These are phyloP conservation scores for Caenorhabditis remanei DNA, from an alignment of 1,140 invertebrate genomes.

Conservation along the genomic window DNA sequence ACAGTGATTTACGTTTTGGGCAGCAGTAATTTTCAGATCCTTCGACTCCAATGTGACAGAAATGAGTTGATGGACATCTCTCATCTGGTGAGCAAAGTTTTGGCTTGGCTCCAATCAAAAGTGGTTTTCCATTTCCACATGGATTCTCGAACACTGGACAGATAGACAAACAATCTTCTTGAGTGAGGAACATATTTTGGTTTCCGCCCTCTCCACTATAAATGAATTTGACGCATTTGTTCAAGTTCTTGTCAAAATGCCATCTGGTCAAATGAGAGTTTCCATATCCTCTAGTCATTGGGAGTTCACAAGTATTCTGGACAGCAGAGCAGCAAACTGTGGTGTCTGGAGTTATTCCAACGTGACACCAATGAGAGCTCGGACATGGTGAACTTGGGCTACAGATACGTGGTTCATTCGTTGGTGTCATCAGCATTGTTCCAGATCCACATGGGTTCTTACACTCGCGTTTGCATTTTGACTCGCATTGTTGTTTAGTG, in stretches of 20 bases:
- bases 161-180: constrained; percentile 69
- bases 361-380: constrained; percentile 75
- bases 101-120: constrained; percentile 62
- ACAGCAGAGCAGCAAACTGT: constrained; percentile 76
- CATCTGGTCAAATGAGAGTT: constrained; percentile 67
- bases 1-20: constrained; percentile 64
- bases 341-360: constrained; percentile 72
- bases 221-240: constrained; percentile 74
- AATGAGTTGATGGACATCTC: constrained; percentile 68
- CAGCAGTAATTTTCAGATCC: constrained; percentile 65
- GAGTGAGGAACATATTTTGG: constrained; percentile 69
- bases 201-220: constrained; percentile 75
- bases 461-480: constrained; percentile 67
- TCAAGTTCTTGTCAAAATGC: constrained; percentile 69
- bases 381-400: constrained; percentile 73
- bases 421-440: constrained; percentile 65
- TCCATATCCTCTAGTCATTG: constrained; percentile 65
- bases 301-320: constrained; percentile 71
- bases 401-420: constrained; percentile 71
- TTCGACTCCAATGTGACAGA: constrained; percentile 66
- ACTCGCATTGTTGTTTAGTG: constrained; percentile 68
- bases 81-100: constrained; percentile 66
- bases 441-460: constrained; percentile 75
- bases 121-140: constrained; percentile 64
- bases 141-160: constrained; percentile 73